A percentile compares a stretch with the other conserved stretches of the same genome.
phyloP scores from a whole-genome alignment of 2,797 vertebrate species.

The Syndactyla subalaris region DNA sequence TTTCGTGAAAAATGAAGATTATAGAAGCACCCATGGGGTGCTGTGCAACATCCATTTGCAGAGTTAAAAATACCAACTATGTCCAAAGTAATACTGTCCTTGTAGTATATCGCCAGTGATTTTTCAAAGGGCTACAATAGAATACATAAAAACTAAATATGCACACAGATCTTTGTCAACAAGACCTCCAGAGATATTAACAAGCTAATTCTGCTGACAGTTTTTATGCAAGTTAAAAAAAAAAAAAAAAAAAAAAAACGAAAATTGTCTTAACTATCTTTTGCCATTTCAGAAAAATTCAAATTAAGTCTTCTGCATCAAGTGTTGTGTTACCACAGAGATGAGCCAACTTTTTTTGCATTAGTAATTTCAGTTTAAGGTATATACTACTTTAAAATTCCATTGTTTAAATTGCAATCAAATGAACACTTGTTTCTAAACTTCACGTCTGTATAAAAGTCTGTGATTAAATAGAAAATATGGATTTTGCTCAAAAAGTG shows the following conservation, averaged over 20 bases:
- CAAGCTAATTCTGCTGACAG: background rate
- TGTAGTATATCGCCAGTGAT: background rate
- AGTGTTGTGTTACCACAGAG: background rate
- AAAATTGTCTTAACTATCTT: background rate
- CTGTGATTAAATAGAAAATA: background rate
- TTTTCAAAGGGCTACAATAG: background rate
- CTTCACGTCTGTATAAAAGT: background rate
- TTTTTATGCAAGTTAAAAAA: background rate
- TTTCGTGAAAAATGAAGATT: background rate
- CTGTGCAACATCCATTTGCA: background rate
- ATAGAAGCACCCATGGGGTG: background rate
- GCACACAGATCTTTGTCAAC: background rate
- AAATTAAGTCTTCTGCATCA: background rate
- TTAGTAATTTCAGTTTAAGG: background rate
- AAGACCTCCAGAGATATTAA: background rate
- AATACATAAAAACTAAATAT: background rate
- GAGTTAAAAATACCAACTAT: background rate
- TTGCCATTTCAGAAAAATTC: background rate
- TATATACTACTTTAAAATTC: background rate
- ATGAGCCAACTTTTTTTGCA: background rate
- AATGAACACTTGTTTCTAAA: background rate
- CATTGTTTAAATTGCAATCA: background rate
- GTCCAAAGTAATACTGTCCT: background rate
- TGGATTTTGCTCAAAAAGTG: background rate
- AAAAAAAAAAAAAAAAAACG: background rate